Evolutionary conservation across 2,888 invertebrate species (phyloP), one percentile per base, ranked within the genome.

Genomic region (Cetonia aurata): DNA sequence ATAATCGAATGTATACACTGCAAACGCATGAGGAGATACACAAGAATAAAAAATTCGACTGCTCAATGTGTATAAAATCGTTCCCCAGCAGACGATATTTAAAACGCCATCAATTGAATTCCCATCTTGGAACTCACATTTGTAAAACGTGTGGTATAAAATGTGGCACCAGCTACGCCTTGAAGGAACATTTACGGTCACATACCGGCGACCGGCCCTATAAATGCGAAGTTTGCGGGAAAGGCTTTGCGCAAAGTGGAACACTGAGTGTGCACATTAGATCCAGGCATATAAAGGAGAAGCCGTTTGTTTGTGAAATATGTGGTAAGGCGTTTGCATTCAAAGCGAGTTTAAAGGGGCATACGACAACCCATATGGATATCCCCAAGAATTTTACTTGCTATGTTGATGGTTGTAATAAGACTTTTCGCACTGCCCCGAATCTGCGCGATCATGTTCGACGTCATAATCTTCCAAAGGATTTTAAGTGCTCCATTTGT

Each of bases 321-420:
- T 67, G 67, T 37, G 67, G 55, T 3, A 55, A 75, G 62, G 50
- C 73, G 15, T 72, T 73, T 0, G 71, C 70, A 37, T 31, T 65
- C 10, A 73, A 74, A 4, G 1, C n/a, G n/a, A n/a, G n/a, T n/a
- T n/a, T n/a, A n/a, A n/a, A n/a, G n/a, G n/a, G n/a, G n/a, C n/a
- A n/a, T n/a, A n/a, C n/a, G n/a, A n/a, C n/a, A n/a, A n/a, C n/a
- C n/a, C n/a, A n/a, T n/a, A n/a, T n/a, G n/a, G n/a, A n/a, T n/a
- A n/a, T n/a, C n/a, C n/a, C n/a, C n/a, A n/a, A n/a, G n/a, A n/a
- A n/a, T n/a, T n/a, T n/a, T n/a, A n/a, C n/a, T n/a, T n/a, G n/a
- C n/a, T n/a, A n/a, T n/a, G n/a, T n/a, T n/a, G n/a, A n/a, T n/a
- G n/a, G n/a, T n/a, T n/a, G n/a, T n/a, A n/a, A n/a, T n/a, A n/a